Evolutionary conservation across 2,888 invertebrate genomes (phyloP).

Genomic region (Agrilus cyanescens): DNA sequence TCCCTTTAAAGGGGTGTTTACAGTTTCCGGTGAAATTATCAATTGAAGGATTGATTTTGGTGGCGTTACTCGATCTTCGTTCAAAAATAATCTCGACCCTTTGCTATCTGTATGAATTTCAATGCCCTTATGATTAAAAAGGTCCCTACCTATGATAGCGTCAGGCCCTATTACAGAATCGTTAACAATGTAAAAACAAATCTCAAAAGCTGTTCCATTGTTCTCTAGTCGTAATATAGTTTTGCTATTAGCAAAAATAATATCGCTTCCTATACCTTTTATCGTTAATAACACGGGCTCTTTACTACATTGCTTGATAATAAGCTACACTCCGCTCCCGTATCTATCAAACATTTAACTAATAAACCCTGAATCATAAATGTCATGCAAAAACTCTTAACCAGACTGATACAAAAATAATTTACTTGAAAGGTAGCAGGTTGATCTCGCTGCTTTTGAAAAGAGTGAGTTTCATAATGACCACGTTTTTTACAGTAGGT

Average conservation of each 20-base stretch:
- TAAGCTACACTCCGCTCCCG: conserved; percentile 1
- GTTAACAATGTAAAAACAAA: conserved; percentile 1
- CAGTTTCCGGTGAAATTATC: no score
- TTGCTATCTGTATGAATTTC: not conserved
- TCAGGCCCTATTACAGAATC: not conserved
- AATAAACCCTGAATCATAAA: not conserved
- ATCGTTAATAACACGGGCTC: not conserved
- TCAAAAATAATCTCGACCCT: not conserved
- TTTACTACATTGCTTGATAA: not conserved
- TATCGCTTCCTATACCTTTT: not conserved
- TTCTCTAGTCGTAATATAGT: not conserved
- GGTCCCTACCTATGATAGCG: conserved; percentile 1
- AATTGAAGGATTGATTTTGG: no score
- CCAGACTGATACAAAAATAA: no score
- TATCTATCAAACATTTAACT: conserved; percentile 1
- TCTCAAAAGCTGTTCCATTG: not conserved
- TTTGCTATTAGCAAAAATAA: not conserved
- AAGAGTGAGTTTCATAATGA: no score
- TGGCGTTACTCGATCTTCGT: not conserved
- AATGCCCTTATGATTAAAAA: not conserved
- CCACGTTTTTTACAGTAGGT: no score
- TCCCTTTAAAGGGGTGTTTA: no score
- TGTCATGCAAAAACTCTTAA: not conserved
- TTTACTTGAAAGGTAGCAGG: no score
- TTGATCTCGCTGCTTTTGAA: no score